Base-by-base conservation (phyloP, 2,888 invertebrate genomes). In the Idaea aversata region DNA sequence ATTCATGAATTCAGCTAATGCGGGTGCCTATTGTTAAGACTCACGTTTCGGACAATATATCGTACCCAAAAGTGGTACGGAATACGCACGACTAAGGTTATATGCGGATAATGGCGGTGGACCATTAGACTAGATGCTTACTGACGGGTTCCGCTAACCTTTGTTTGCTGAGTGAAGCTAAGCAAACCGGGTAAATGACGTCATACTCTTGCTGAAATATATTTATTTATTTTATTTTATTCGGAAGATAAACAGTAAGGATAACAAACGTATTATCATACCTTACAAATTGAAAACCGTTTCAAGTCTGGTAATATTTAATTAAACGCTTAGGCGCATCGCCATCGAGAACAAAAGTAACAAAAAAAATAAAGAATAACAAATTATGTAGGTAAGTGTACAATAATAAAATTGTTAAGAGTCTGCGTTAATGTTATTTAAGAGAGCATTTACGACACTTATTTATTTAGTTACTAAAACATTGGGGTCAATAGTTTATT, bases 1-100 rank as follows among this genome's bases (percentile, higher is more conserved):
- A 66, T 64, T 63, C 61, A 62, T 64, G 25, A 16, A 58, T 10
- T 47, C 61, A 59, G 64, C 59, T 62, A 66, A 63, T 64, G 59
- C 47, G 47, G 47, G 47, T 47, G 47, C 35, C n/a, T 64, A 15
- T 63, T 57, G 61, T 59, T 13, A 59, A 73, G 70, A 70, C 72
- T 75, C 74, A 71, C 36, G 61, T 59, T 35, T 63, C 72, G 69
- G 66, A 77, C 72, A 76, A 77, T 78, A 74, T 68, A 69, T 73
- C 72, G 77, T 79, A 76, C 74, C 74, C 67, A 70, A 68, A 81
- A 80, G 77, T 77, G 73, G 77, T 71, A 64, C 71, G 72, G 25
- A 10, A 5, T 25, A 16, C 77, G 76, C 74, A 72, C 75, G 70
- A 75, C 78, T 75, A 71, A 74, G 81, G 77, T 81, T 80, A 78